phyloP scores from a whole-genome alignment of 2,797 vertebrate species.

The Pterois miles region DNA sequence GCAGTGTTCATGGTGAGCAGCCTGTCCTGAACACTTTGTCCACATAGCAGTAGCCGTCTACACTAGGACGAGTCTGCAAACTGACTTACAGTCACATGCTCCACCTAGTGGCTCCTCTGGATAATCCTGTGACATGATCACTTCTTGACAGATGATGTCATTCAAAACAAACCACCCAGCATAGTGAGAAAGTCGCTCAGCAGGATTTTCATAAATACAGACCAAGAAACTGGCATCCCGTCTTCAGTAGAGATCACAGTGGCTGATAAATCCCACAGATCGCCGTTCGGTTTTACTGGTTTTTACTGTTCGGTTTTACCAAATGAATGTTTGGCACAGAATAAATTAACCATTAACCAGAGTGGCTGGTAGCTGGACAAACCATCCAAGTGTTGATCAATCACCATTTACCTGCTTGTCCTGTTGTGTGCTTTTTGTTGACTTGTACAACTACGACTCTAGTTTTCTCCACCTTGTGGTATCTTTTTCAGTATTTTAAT shows the following conservation, averaged over 20 bases:
- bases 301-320: background rate
- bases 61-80: background rate
- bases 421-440: no score
- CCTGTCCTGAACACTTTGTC: conserved; percentile 11
- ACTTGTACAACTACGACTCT: no score
- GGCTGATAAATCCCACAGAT: conserved; percentile 14
- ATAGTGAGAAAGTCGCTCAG: conserved; percentile 34
- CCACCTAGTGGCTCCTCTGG: conserved; percentile 66
- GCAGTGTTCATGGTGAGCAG: background rate
- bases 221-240: background rate
- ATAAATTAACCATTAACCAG: background rate
- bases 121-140: conserved; percentile 7
- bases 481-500: background rate
- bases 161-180: conserved; percentile 44
- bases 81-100: conserved; percentile 44
- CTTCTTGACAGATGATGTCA: conserved; percentile 66
- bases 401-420: background rate
- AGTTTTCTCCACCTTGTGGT: no score
- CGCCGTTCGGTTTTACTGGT: background rate
- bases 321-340: background rate
- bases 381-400: background rate
- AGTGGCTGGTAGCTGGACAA: background rate
- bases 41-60: background rate
- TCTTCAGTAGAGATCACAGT: background rate
- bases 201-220: conserved; percentile 44